These are phyloP conservation scores for Hololepta plana DNA, from an alignment of 2,888 invertebrate genomes.

Conservation along the genomic window DNA sequence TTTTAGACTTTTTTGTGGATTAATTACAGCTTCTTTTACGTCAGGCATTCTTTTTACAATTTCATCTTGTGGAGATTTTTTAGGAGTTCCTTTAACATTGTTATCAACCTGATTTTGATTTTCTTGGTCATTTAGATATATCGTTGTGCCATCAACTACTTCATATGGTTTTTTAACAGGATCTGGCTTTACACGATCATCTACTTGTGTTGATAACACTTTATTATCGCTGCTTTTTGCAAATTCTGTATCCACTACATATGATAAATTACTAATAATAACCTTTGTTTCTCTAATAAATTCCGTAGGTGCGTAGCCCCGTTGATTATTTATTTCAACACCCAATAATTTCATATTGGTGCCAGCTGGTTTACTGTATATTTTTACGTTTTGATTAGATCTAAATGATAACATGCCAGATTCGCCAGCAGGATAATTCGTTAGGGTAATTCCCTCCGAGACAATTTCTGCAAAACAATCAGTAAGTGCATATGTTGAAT, in stretches of 20 bases:
- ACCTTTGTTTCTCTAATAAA: conserved; percentile 43
- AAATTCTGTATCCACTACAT: conserved; percentile 28
- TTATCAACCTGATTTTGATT: not conserved
- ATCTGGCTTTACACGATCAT: conserved; percentile 13
- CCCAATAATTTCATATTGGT: conserved; percentile 43
- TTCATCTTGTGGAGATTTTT: too few relatives aligned
- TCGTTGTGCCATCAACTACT: conserved; percentile 50
- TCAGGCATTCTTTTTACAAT: too few relatives aligned
- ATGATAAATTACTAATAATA: conserved; percentile 22
- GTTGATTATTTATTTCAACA: conserved; percentile 43
- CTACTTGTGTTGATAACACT: conserved; percentile 12
- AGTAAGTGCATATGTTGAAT: conserved; percentile 6
- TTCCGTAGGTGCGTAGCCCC: conserved; percentile 44
- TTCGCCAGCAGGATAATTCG: conserved; percentile 37
- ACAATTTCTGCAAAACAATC: conserved; percentile 4
- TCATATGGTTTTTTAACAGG: conserved; percentile 20
- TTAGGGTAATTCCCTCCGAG: conserved; percentile 42
- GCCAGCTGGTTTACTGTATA: conserved; percentile 57
- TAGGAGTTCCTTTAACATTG: conserved; percentile 1
- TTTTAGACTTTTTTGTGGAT: too few relatives aligned
- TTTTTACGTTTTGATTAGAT: conserved; percentile 33
- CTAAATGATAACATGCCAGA: conserved; percentile 41
- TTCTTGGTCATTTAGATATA: not conserved
- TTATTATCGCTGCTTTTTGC: conserved; percentile 12
- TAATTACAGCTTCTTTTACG: too few relatives aligned